Percentiles rank a stretch among this genome's conserved stretches.
Evolutionary conservation across 2,888 invertebrate genomes (phyloP).

Genomic region (Andrena flavipes): DNA sequence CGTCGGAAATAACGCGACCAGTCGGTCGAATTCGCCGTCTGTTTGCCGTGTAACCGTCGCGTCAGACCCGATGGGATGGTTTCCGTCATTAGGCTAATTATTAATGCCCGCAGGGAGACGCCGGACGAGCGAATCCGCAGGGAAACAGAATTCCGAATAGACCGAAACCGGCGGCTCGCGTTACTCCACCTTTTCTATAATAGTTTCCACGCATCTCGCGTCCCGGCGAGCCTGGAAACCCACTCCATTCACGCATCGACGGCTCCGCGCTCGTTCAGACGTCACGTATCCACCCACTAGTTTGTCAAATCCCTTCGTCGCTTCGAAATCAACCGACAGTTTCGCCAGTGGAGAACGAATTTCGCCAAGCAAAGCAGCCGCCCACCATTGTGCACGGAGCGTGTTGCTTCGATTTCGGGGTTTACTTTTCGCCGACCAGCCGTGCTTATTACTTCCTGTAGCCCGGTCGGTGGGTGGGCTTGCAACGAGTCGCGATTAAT

Average conservation of each 20-base stretch:
- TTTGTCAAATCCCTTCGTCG: no score
- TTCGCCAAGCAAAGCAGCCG: no score
- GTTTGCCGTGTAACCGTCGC: slow-evolving; percentile 26
- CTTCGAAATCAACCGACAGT: no score
- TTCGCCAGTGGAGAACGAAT: no score
- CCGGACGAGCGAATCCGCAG: background rate
- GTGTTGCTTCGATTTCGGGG: background rate
- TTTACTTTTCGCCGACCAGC: slow-evolving; percentile 19
- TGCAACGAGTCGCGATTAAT: background rate
- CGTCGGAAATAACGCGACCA: slow-evolving; percentile 63
- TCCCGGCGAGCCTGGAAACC: no score
- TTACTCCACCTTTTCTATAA: no score
- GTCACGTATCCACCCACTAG: no score
- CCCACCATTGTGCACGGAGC: background rate
- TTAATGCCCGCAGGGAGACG: slow-evolving; percentile 52
- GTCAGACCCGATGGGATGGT: slow-evolving; percentile 31
- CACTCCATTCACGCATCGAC: no score
- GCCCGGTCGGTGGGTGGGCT: background rate
- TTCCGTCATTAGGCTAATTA: slow-evolving; percentile 65
- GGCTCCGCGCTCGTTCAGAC: no score
- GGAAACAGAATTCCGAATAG: background rate
- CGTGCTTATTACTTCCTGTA: slow-evolving; percentile 20
- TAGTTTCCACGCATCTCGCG: no score
- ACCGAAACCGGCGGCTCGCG: no score
- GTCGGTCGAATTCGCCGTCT: slow-evolving; percentile 47